These are phyloP conservation scores for Lytechinus variegatus DNA, from an alignment of 35 echinoderm and acorn worm species.

Conservation along the genomic window DNA sequence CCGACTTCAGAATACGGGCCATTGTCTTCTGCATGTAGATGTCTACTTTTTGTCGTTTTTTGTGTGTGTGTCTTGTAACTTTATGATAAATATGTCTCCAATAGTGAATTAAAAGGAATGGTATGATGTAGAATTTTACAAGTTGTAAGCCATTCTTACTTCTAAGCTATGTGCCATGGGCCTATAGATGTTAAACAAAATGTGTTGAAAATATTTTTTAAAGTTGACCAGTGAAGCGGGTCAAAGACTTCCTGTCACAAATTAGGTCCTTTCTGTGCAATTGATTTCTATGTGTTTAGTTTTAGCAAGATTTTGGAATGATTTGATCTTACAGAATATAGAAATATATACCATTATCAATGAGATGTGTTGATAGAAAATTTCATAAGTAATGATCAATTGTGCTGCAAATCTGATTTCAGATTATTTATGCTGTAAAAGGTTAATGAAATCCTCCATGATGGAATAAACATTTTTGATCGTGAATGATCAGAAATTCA, in stretches of 20 bases:
- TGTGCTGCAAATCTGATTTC: too few relatives aligned
- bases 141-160: neutral
- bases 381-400: neutral
- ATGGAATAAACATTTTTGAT: too few relatives aligned
- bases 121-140: neutral
- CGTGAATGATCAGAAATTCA: too few relatives aligned
- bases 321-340: neutral
- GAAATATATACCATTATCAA: neutral
- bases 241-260: neutral
- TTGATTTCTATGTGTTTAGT: neutral
- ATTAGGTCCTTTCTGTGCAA: neutral
- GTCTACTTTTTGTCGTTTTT: neutral
- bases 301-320: neutral
- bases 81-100: neutral
- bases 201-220: neutral
- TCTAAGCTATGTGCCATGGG: neutral
- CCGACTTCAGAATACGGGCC: too few relatives aligned
- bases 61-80: neutral
- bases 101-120: neutral
- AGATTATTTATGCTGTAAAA: too few relatives aligned
- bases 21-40: neutral
- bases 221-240: neutral
- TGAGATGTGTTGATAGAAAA: neutral
- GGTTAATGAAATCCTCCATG: too few relatives aligned
- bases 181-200: neutral